These are phyloP conservation scores for Lacerta agilis DNA, from an alignment of 2,797 vertebrate genomes.

Conservation along the genomic window DNA sequence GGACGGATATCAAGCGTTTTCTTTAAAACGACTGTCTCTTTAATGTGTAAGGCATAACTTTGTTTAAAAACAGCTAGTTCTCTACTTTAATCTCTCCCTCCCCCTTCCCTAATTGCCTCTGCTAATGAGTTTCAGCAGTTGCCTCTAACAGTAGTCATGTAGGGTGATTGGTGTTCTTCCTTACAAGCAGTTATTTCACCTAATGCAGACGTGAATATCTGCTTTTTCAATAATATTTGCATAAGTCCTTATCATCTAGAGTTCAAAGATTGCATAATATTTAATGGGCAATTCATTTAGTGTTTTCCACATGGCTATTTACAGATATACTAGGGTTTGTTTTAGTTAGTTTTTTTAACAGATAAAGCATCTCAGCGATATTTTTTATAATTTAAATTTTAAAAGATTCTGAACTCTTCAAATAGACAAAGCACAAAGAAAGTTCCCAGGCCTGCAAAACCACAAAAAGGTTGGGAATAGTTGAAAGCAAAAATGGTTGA, in stretches of 20 bases:
- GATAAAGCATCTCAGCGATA: neutral
- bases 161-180: neutral
- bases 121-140: neutral
- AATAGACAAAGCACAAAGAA: neutral
- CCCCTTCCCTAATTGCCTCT: neutral
- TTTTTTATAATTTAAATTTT: neutral
- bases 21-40: slow-evolving; percentile 19
- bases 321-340: neutral
- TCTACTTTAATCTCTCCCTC: neutral
- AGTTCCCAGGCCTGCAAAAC: neutral
- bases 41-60: slow-evolving; percentile 44
- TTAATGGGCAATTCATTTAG: neutral
- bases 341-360: no score
- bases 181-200: neutral
- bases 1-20: neutral
- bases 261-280: neutral
- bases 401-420: neutral
- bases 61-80: slow-evolving; percentile 22
- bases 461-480: no score
- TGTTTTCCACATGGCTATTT: neutral
- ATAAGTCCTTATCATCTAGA: neutral
- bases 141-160: neutral
- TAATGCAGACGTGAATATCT: neutral
- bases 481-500: neutral
- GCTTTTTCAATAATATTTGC: neutral